A percentile compares a stretch with the other conserved stretches of the same genome.
These are phyloP conservation scores for Theonella swinhoei DNA, from an alignment of 37 sponge, comb jelly and placozoan genomes.

Conservation along the genomic window DNA sequence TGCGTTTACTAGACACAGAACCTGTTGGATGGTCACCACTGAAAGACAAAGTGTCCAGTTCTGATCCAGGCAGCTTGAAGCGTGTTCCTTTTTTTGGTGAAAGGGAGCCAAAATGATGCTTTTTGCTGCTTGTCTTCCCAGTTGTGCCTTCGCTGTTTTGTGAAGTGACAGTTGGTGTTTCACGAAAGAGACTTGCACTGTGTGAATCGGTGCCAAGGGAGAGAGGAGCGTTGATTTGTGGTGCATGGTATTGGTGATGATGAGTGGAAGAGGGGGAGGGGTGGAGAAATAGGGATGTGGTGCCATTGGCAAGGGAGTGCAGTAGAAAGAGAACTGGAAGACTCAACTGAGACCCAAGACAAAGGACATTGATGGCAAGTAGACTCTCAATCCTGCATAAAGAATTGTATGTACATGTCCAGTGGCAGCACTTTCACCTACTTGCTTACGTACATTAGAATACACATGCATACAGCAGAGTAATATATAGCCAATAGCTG, in stretches of 20 bases:
- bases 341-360: constrained; percentile 43
- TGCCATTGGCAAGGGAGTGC: constrained; percentile 46
- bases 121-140: not conserved
- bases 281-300: not conserved
- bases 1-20: not conserved
- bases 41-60: not conserved
- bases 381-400: constrained; percentile 60
- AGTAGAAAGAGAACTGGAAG: constrained; percentile 52
- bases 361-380: constrained; percentile 67
- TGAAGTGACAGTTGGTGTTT: not conserved
- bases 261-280: not conserved
- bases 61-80: constrained; percentile 1
- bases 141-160: not conserved
- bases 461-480: too few relatives aligned
- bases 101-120: not conserved
- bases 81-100: constrained; percentile 5
- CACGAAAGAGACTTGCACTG: not conserved
- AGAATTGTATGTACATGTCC: not conserved
- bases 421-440: too few relatives aligned
- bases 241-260: not conserved
- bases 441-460: too few relatives aligned
- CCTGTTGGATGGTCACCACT: not conserved
- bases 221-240: not conserved
- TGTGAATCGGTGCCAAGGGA: not conserved
- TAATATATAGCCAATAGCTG: too few relatives aligned